phyloP scores from a whole-genome alignment of 2,113 vertebrate species.

The Paracanthobrama guichenoti region DNA sequence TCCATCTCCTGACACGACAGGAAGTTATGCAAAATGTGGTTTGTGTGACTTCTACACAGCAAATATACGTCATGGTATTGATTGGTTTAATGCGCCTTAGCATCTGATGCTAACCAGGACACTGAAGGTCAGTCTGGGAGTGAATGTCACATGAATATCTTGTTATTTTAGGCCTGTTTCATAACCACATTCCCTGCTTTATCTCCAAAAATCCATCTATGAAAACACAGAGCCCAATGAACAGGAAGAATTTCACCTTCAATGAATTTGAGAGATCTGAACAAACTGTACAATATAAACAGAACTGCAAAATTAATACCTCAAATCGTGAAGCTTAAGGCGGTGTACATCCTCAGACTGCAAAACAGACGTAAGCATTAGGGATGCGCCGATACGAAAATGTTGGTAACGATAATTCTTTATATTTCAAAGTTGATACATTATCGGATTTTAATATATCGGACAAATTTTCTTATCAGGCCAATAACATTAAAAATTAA shows the following conservation, averaged over 20 bases:
- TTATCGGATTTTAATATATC: no score
- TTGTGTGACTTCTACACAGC: background rate
- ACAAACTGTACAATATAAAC: background rate
- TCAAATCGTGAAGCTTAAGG: background rate
- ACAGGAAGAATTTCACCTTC: background rate
- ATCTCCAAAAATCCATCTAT: background rate
- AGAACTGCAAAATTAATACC: background rate
- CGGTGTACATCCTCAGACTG: no score
- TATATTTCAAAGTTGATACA: no score
- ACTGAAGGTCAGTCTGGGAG: background rate
- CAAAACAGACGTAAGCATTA: no score
- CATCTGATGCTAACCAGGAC: slow-evolving; percentile 8
- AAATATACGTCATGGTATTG: background rate
- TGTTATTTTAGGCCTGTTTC: background rate
- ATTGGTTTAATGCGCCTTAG: background rate
- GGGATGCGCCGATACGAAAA: no score
- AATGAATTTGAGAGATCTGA: background rate
- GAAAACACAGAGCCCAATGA: background rate
- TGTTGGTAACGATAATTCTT: no score
- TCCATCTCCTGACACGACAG: background rate
- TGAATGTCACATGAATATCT: background rate
- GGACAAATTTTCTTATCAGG: no score
- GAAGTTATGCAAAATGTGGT: background rate
- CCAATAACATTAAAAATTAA: no score
- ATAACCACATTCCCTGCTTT: slow-evolving; percentile 10